These are phyloP conservation scores for Bombus superbus DNA, from an alignment of 1,140 invertebrate species.

Conservation along the genomic window DNA sequence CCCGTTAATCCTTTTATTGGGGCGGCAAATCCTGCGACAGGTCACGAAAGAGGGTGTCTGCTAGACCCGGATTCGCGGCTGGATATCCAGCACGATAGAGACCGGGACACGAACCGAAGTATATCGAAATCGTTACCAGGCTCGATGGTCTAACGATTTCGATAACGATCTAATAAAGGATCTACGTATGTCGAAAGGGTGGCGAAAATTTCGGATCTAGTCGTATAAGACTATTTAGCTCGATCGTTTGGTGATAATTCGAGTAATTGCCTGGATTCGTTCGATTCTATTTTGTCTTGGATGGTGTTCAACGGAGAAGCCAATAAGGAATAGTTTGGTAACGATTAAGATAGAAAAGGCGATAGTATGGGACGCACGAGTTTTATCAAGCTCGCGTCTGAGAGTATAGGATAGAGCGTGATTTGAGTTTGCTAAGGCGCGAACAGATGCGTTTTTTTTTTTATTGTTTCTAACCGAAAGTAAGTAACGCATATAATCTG, in stretches of 20 bases:
- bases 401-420: not conserved
- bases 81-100: constrained; percentile 61
- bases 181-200: constrained; percentile 46
- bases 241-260: constrained; percentile 16
- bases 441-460: not conserved
- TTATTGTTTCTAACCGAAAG: not conserved
- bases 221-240: not conserved
- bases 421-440: not conserved
- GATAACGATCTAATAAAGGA: constrained; percentile 61
- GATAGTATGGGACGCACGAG: too few relatives aligned
- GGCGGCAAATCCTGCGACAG: constrained; percentile 76
- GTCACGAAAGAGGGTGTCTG: constrained; percentile 72
- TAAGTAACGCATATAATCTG: not conserved
- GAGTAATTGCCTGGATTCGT: not conserved
- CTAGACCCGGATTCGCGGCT: constrained; percentile 62
- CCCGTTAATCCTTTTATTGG: constrained; percentile 82
- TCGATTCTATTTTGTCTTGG: constrained; percentile 1
- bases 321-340: not conserved
- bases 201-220: constrained; percentile 50
- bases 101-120: constrained; percentile 55
- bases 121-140: constrained; percentile 62
- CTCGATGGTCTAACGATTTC: constrained; percentile 52
- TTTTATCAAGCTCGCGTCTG: not conserved
- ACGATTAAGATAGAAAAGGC: not conserved
- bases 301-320: not conserved